A percentile compares a stretch with the other conserved stretches of the same genome.
Evolutionary conservation across 2,888 invertebrate genomes (phyloP).

Genomic region (Heteromurus nitidus): DNA sequence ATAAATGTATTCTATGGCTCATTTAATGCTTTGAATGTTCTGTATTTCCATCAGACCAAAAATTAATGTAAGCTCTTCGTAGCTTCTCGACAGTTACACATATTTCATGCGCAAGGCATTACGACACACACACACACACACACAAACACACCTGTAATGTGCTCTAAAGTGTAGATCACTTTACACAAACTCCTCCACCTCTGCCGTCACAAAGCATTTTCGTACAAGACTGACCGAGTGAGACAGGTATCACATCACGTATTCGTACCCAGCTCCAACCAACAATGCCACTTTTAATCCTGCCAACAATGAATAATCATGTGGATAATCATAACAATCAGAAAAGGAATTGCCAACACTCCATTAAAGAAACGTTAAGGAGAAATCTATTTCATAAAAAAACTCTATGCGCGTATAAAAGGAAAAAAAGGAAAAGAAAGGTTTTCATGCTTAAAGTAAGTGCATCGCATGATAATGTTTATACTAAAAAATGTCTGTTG

Average conservation of each 20-base stretch:
- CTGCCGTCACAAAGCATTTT: too few relatives aligned
- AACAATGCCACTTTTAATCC: slow-evolving; percentile 28
- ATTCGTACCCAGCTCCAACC: neutral
- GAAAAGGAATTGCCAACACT: slow-evolving; percentile 54
- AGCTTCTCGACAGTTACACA: too few relatives aligned
- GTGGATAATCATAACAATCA: slow-evolving; percentile 56
- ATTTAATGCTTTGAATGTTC: too few relatives aligned
- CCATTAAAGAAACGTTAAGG: slow-evolving; percentile 21
- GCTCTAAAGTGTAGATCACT: too few relatives aligned
- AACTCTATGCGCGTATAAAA: neutral
- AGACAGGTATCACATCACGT: slow-evolving; percentile 50
- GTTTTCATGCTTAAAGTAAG: slow-evolving; percentile 30
- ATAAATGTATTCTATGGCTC: too few relatives aligned
- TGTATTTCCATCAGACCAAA: too few relatives aligned
- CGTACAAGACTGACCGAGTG: too few relatives aligned
- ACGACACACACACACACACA: too few relatives aligned
- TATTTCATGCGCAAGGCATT: too few relatives aligned
- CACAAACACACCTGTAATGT: too few relatives aligned
- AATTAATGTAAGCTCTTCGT: too few relatives aligned
- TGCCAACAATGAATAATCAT: slow-evolving; percentile 45
- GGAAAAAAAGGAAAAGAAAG: slow-evolving; percentile 22
- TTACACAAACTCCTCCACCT: too few relatives aligned
- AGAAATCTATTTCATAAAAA: slow-evolving; percentile 16
- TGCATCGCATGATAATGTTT: slow-evolving; percentile 27
- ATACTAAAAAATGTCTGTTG: slow-evolving; percentile 54